Conservation (phyloP, 2,113 vertebrate genomes). For the Scatophagus argus region DNA sequence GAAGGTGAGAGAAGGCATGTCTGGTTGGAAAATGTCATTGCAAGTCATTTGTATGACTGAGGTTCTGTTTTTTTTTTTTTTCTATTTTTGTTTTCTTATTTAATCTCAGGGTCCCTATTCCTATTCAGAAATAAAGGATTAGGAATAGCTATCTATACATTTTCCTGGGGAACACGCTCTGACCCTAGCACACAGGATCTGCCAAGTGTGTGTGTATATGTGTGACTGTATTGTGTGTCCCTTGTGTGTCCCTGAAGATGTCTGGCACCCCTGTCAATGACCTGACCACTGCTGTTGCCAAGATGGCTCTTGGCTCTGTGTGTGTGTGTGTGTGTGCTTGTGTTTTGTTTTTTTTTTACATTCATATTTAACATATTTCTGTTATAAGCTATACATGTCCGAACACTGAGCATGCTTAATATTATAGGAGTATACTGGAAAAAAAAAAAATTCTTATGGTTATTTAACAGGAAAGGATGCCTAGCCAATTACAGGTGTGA, state of each 20-base stretch:
- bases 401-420: constrained; percentile 53
- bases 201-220: constrained; percentile 32
- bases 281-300: constrained; percentile 69
- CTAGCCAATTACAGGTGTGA: too few species aligned
- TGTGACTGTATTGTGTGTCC: constrained; percentile 38
- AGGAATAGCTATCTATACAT: too few species aligned
- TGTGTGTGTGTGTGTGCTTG: constrained; percentile 28
- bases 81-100: neutral
- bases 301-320: constrained; percentile 39
- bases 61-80: neutral
- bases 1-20: neutral
- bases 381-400: constrained; percentile 2
- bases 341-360: neutral
- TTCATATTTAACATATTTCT: constrained; percentile 15
- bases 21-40: neutral
- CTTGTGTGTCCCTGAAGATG: constrained; percentile 59
- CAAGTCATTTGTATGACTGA: too few species aligned
- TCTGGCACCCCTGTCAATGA: constrained; percentile 73
- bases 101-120: neutral
- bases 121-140: constrained; percentile 13
- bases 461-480: neutral
- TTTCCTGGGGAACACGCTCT: constrained; percentile 5
- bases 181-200: constrained; percentile 28
- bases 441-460: too few species aligned
- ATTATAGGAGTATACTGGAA: neutral